Base-by-base conservation (phyloP, 2,113 vertebrate species). In the Xiphophorus maculatus region DNA sequence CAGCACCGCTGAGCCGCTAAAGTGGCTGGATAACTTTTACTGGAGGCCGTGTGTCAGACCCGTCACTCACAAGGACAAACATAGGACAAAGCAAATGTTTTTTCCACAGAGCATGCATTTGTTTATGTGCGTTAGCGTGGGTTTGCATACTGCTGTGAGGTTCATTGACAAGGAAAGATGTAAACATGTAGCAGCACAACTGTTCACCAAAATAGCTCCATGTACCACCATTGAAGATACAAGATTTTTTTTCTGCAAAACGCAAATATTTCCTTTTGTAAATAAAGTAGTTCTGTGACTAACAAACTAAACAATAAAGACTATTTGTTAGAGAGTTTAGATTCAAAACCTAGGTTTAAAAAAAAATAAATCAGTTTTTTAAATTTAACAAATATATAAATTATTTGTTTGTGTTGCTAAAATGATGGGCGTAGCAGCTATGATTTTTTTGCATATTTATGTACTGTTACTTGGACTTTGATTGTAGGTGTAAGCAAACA, bases 11-110 rank as follows among this genome's bases (percentile, higher is more conserved):
- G 77, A 84, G 77, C 88, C 88, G 77, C 76, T 85, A 86, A 86
- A 90, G 78, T 77, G 85, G 66, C 37, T 64, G 81, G 86, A 88
- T 90, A 85, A 81, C 69, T 77, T 88, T 87, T 79, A 88, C 91
- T 84, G 87, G 87, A 84, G 90, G 85, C 68, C 2, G 25, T 63
- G 0, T 19, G 58, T 75, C 2, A 33, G 69, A 29, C 29, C 79
- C 76, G 86, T 90, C 81, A 61, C 77, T 92, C 89, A 91, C 80
- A 74, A 83, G 84, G 86, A 85, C 86, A 40, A 74, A 71, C 82
- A 63, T 78, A 83, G 33, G 10, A 81, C 4, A 66, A 85, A 83
- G 88, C 83, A 76, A 82, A 87, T 73, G 72, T 70, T 32, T 71
- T 71, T 61, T 40, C 76, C 58, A 25, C 37, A 51, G 54, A 60